Evolutionary conservation across 2,888 invertebrate genomes (phyloP).

Genomic region (Agonum fuliginosum): DNA sequence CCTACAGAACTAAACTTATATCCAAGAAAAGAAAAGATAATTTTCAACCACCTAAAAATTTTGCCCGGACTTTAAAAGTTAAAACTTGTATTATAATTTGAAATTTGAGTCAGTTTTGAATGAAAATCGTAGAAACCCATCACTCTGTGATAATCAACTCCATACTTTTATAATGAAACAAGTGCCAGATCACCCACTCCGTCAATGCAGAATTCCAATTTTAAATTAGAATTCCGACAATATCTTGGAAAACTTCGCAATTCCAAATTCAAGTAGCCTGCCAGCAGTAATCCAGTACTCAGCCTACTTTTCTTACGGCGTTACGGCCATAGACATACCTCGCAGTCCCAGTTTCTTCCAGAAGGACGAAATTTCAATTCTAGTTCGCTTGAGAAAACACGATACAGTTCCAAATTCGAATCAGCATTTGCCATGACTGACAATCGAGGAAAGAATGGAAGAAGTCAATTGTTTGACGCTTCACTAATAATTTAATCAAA

Average conservation of each 20-base stretch:
- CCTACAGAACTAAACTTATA: no score
- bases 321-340: not conserved
- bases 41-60: no score
- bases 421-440: not conserved
- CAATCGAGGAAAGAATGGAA: not conserved
- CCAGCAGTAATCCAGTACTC: not conserved
- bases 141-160: no score
- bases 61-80: no score
- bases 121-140: no score
- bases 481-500: slow-evolving; percentile 20
- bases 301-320: not conserved
- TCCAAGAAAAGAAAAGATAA: no score
- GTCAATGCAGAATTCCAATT: not conserved
- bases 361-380: slow-evolving; percentile 29
- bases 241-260: slow-evolving; percentile 9
- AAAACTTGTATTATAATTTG: no score
- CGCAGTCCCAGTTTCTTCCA: not conserved
- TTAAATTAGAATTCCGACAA: slow-evolving; percentile 16
- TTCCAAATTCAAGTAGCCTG: not conserved
- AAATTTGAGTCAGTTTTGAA: no score
- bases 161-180: not conserved
- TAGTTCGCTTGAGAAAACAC: not conserved
- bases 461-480: slow-evolving; percentile 29
- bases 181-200: not conserved
- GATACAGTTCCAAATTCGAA: slow-evolving; percentile 29